phyloP scores from a whole-genome alignment of 2,797 vertebrate genomes.

The Pantherophis alleghaniensis region DNA sequence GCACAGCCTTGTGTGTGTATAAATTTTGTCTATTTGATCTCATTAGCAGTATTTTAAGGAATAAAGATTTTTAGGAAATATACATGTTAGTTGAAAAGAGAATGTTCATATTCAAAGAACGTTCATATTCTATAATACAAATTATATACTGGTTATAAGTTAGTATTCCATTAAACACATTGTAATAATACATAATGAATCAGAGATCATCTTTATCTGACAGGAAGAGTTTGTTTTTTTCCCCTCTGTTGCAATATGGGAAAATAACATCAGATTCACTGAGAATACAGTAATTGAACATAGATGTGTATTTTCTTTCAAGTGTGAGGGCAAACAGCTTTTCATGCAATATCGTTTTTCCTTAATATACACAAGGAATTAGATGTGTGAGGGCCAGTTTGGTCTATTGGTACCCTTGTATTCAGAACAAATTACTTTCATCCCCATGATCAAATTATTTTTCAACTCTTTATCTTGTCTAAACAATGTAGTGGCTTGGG shows the following conservation, averaged over 20 bases:
- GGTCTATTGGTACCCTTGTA: neutral
- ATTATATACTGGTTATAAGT: constrained; percentile 49
- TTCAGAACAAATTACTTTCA: neutral
- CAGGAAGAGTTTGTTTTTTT: neutral
- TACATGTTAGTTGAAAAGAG: constrained; percentile 57
- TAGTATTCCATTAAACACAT: neutral
- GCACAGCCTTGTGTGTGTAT: neutral
- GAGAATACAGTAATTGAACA: neutral
- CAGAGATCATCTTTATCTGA: neutral
- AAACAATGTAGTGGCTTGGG: neutral
- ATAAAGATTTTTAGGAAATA: constrained; percentile 33
- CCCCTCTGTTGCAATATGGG: neutral
- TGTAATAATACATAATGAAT: neutral
- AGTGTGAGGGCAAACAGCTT: neutral
- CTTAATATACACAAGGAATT: neutral
- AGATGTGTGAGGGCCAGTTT: too few species aligned
- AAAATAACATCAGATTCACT: neutral
- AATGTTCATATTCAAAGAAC: constrained; percentile 42
- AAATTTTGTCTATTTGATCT: constrained; percentile 23
- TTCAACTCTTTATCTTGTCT: neutral
- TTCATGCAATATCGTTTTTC: neutral
- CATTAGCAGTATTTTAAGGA: constrained; percentile 56
- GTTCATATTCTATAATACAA: constrained; percentile 24
- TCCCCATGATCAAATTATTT: neutral
- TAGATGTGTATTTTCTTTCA: neutral